Evolutionary conservation across 2,888 invertebrate species (phyloP), one percentile per base, ranked within the genome.

Genomic region (Anoncus sp.): DNA sequence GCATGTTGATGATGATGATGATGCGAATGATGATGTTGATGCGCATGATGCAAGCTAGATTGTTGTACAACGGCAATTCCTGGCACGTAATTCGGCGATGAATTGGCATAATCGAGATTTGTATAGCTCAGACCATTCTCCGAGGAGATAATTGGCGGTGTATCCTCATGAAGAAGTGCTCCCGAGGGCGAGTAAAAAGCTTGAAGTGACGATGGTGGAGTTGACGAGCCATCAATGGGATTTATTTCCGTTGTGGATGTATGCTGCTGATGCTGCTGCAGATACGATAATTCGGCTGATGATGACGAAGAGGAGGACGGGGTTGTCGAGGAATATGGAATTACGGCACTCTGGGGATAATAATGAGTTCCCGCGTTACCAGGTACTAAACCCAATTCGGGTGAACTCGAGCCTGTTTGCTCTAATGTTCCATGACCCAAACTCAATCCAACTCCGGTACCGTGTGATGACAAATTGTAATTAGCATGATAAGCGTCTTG

Each of bases 61-160:
- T 87, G 86, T 6, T 93, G 90, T 79, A 94, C 93, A 20, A 22
- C 67, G 31, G 74, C 53, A 24, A 75, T 62, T 14, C 73, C 77
- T n/a, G 77, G 65, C 7, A 62, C 70, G 45, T 78, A 78, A 57
- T 85, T 69, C 80, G 87, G 83, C 31, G 89, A 78, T 87, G 92
- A 89, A 66, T 91, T 91, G 3, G 94, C 94, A 86, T 97, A 97
- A 91, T 98, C 97, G 85, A 98, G 92, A 90, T 97, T 97, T 0
- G 97, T 97, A 90, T 98, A 98, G 90, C 97, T 97, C 75, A 98
- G 92, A 0, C 97, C 97, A 49, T 97, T 95, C 87, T 97, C 97
- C 1, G 96, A 96, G 87, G 95, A 96, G 83, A 97, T 97, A 55
- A 97, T 96, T 14, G 95, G 94, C 3, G 94, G 92, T 5, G 93